Base-by-base conservation (phyloP, 2,888 invertebrate genomes). In the Epinotia bilunana region DNA sequence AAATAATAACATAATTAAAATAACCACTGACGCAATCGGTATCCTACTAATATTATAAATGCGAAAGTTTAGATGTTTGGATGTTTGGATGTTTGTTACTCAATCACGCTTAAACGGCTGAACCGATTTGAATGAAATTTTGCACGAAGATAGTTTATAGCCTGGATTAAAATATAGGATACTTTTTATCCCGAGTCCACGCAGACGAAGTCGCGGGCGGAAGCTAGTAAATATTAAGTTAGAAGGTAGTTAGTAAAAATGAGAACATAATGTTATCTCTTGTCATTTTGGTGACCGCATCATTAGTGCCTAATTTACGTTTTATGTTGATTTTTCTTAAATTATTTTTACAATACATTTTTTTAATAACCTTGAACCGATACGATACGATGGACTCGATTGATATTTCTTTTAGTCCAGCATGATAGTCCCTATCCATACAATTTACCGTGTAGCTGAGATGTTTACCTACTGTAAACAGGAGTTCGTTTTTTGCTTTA, bases 401-500 rank as follows among this genome's bases (percentile, higher is more conserved):
- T 72, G 53, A 28, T 46, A 43, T 28, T 64, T 64, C 63, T 28
- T 57, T 43, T 5, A 63, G 33, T 63, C 62, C 18, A 63, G 3
- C 39, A 16, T 46, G 20, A 16, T 65, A 20, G 6, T 6, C 49
- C 5, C 53, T 63, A 7, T 20, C 13, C 43, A 46, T 16, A 46
- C 13, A 63, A 63, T 43, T 69, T 69, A 64, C 64, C 23, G 23
- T 46, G 55, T 39, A 55, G n/a, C 39, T 39, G 9, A 49, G 60
- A 60, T 60, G 60, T 70, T 73, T 53, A 53, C 49, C 16, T 7
- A 64, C 49, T 49, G 49, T 16, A 12, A 55, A 57, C 9, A 23
- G 57, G 61, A 67, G 46, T 67, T 16, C 28, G 12, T 18, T 70
- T 74, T 71, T 74, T 74, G 39, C 23, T 11, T 49, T 12, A 7